Evolutionary conservation across 2,797 vertebrate genomes (phyloP).

Genomic region (Catamblyrhynchus diadema): DNA sequence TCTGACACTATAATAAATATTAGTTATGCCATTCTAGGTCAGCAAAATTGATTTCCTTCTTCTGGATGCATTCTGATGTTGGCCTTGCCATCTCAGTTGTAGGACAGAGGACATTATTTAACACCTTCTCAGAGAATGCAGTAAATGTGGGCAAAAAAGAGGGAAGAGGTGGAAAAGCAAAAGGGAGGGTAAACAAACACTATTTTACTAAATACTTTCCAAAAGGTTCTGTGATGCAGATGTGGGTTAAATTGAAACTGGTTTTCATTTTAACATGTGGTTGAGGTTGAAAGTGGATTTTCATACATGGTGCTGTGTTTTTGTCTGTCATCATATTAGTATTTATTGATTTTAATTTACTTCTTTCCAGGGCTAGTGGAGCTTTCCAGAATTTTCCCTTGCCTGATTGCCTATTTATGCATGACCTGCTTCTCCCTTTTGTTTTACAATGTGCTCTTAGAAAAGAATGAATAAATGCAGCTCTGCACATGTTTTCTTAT

Average conservation of each 20-base stretch:
- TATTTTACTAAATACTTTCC: neutral
- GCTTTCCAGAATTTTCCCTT: neutral
- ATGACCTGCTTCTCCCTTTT: neutral
- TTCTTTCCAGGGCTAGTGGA: neutral
- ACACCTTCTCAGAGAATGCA: neutral
- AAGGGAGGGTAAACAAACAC: neutral
- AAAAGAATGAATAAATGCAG: neutral
- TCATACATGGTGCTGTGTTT: neutral
- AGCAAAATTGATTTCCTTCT: neutral
- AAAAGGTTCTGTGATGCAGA: neutral
- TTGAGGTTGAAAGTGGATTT: neutral
- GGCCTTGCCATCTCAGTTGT: neutral
- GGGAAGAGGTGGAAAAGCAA: neutral
- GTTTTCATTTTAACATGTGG: neutral
- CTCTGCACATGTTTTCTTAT: neutral
- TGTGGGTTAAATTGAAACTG: neutral
- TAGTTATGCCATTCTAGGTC: neutral
- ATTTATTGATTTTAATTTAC: neutral
- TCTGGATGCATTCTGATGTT: neutral
- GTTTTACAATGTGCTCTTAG: neutral
- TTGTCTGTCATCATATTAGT: neutral
- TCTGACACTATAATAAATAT: neutral
- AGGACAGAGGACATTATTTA: neutral
- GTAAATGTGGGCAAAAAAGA: neutral
- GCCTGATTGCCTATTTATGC: neutral